A percentile compares a stretch with the other conserved stretches of the same genome.
phyloP scores from a whole-genome alignment of 1,140 invertebrate species.

The Globodera ellingtonae region DNA sequence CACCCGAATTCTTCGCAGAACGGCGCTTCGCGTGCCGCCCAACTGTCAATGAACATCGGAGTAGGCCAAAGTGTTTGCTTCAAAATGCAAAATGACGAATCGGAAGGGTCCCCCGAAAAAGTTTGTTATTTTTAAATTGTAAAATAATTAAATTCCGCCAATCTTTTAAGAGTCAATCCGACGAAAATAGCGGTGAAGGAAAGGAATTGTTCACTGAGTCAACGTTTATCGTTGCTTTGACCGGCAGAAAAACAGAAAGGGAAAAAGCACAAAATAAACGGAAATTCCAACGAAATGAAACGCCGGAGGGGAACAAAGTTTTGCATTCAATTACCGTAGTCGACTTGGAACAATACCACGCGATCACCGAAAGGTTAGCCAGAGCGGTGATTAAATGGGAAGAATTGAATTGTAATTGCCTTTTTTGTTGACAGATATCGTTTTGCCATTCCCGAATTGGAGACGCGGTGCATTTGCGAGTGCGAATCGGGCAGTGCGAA shows the following conservation, averaged over 20 bases:
- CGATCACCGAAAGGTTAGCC: constrained; percentile 42
- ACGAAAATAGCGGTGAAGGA: constrained; percentile 1
- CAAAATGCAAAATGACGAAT: constrained; percentile 5
- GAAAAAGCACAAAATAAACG: background rate
- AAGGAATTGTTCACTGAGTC: constrained; percentile 15
- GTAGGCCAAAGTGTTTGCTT: constrained; percentile 52
- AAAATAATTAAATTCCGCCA: background rate
- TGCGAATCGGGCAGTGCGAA: constrained; percentile 35
- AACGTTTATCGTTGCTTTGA: constrained; percentile 14
- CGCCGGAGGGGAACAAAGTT: constrained; percentile 17
- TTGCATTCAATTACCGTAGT: constrained; percentile 45
- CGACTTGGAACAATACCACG: constrained; percentile 47
- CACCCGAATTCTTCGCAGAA: background rate
- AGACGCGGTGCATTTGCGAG: constrained; percentile 52
- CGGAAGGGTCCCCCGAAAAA: background rate
- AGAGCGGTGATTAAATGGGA: background rate
- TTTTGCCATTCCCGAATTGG: constrained; percentile 51
- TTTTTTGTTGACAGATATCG: constrained; percentile 34
- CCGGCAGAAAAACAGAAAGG: background rate
- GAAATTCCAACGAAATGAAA: background rate
- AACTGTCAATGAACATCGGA: constrained; percentile 35
- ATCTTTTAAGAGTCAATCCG: constrained; percentile 16
- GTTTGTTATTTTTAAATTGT: background rate
- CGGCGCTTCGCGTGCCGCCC: background rate
- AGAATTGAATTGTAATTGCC: background rate